phyloP scores from a whole-genome alignment of 2,113 vertebrate genomes.

The Pogonocichla stellata region DNA sequence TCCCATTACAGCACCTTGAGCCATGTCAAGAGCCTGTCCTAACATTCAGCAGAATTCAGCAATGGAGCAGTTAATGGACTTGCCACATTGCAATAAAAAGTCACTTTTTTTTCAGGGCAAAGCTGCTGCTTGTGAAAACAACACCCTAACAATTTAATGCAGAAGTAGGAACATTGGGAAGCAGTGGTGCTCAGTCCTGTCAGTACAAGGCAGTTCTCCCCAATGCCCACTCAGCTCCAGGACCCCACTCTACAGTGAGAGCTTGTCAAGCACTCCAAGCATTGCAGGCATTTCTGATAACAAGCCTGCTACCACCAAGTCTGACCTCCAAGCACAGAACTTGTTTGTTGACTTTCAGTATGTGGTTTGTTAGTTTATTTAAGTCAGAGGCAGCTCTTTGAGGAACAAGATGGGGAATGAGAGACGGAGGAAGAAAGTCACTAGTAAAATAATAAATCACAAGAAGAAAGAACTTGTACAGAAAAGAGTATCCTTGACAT shows the following conservation, averaged over 20 bases:
- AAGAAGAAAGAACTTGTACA: background rate
- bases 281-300: background rate
- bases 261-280: background rate
- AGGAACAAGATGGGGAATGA: background rate
- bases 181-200: background rate
- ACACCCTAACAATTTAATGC: background rate
- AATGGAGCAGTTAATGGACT: background rate
- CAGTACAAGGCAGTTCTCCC: background rate
- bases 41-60: background rate
- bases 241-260: background rate
- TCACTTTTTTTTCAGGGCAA: background rate
- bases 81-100: background rate
- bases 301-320: background rate
- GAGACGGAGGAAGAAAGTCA: background rate
- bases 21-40: rapidly evolving
- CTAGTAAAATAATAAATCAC: background rate
- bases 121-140: background rate
- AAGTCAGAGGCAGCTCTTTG: background rate
- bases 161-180: background rate
- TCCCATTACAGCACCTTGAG: background rate
- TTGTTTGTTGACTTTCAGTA: background rate
- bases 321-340: background rate
- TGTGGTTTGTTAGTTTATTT: background rate
- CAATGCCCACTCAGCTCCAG: background rate
- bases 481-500: background rate